Evolutionary conservation across 1,140 invertebrate genomes (phyloP), one percentile per base, ranked within the genome.

Genomic region (Penaeus chinensis): DNA sequence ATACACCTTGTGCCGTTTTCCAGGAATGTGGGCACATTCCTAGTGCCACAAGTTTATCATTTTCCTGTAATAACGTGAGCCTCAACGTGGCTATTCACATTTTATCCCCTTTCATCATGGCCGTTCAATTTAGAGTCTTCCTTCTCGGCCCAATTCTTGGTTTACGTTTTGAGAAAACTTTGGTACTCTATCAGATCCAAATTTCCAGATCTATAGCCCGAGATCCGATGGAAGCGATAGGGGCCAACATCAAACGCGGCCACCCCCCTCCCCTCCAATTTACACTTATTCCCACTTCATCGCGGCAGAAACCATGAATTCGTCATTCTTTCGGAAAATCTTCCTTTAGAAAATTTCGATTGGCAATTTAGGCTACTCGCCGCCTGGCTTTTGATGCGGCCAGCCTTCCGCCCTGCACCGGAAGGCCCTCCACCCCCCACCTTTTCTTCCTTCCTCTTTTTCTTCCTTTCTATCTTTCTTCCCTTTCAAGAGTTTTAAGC

Each of bases 271-370:
- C 85, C 85, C 69, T 80, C 80, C 85, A 87, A 87, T 87, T 87
- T 87, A 87, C 85, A 87, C 85, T 87, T 87, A 87, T 87, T 87
- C 85, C 85, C 80, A 87, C 85, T 87, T 87, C 85, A 82, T 87
- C 85, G 66, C 85, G 79, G 79, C 85, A 87, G 85, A 87, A 87
- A 87, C 85, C 85, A 87, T 87, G 85, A 82, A 87, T 87, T 82
- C 85, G 85, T 87, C 85, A 87, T 87, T 87, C 85, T 87, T 87
- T 87, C 61, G 85, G 85, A 87, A 87, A 87, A 87, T 87, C 85
- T 87, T 87, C 85, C 85, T 76, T 87, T 87, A 82, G 85, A 87
- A 87, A 87, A 87, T 87, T 87, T 87, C 85, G 85, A 87, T 87
- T 87, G 85, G 85, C 85, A 87, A 87, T 87, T 87, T 87, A 61